phyloP scores from a whole-genome alignment of 2,888 invertebrate genomes.

The Drosophila lutescens region DNA sequence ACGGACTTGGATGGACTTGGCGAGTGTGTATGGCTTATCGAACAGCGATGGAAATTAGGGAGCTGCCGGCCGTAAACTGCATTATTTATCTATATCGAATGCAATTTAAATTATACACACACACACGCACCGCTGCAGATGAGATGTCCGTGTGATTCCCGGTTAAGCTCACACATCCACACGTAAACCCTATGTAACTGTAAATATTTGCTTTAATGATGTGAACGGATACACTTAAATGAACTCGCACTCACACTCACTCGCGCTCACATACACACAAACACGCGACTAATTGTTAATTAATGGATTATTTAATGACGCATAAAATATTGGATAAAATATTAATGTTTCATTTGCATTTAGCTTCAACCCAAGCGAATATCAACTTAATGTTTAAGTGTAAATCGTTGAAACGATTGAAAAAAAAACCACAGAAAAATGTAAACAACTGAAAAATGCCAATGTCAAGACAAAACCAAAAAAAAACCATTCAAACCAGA shows the following conservation, averaged over 20 bases:
- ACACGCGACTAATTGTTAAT: constrained; percentile 65
- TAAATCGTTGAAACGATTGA: constrained; percentile 34
- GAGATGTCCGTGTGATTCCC: constrained; percentile 15
- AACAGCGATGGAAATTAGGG: constrained; percentile 34
- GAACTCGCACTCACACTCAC: constrained; percentile 38
- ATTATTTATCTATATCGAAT: constrained; percentile 40
- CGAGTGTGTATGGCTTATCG: constrained; percentile 58
- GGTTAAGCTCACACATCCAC: constrained; percentile 20
- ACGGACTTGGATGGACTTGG: constrained; percentile 7
- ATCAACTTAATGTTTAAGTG: constrained; percentile 64
- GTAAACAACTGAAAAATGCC: constrained; percentile 37
- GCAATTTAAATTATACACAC: constrained; percentile 38
- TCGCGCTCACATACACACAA: constrained; percentile 20
- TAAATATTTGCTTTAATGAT: constrained; percentile 68
- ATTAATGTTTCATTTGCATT: constrained; percentile 65
- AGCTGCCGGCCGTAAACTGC: constrained; percentile 31
- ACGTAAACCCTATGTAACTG: constrained; percentile 48
- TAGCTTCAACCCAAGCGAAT: constrained; percentile 51
- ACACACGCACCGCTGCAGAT: constrained; percentile 1
- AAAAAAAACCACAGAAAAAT: constrained; percentile 15
- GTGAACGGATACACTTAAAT: constrained; percentile 59
- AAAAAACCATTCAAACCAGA: constrained; percentile 31
- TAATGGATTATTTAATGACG: constrained; percentile 75
- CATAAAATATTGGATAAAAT: constrained; percentile 69
- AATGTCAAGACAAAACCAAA: constrained; percentile 39